Evolutionary conservation across 2,888 invertebrate species (phyloP), one percentile per base, ranked within the genome.

Genomic region (Aethes cnicana): DNA sequence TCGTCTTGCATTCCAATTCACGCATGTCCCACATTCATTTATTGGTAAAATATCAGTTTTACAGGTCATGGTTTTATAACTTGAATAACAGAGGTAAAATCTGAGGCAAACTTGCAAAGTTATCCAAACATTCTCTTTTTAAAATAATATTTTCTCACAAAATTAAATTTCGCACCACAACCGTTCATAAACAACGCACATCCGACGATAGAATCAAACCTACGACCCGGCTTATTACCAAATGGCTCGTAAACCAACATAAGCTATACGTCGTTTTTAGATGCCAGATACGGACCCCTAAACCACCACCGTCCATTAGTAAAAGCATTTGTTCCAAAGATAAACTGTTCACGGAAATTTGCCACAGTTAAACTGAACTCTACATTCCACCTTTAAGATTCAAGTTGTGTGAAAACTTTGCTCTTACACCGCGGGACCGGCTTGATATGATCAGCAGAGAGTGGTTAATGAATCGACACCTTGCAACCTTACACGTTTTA

Each of bases 311-410:
- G 33, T 32, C 57, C 59, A 60, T 60, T 60, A 58, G 59, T 56
- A 53, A 50, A 30, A 52, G 46, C 53, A 56, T 59, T 59, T 59
- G 57, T 59, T 56, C 56, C 54, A 57, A 42, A 39, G 54, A 50
- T 48, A 36, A 30, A 42, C 28, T 18, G 25, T 30, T 46, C 33
- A 28, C 14, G 20, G 28, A 21, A 21, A 2, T 7, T 1, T 4
- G 20, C 17, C n/a, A 28, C 8, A n/a, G 16, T 7, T 1, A 49
- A 0, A 36, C n/a, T 36, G 8, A 9, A 26, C 28, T 11, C 12
- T 28, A 11, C 0, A 0, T 6, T 1, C 0, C 6, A 17, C 2
- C 0, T 0, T n/a, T 28, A 36, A 2, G 28, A 26, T 49, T 28
- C 3, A 7, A 23, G 16, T 6, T 30, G 5, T 17, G 2, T 25